Evolutionary conservation across 1,140 invertebrate genomes (phyloP), one percentile per base, ranked within the genome.

Genomic region (Brachionus rotundiformis): DNA sequence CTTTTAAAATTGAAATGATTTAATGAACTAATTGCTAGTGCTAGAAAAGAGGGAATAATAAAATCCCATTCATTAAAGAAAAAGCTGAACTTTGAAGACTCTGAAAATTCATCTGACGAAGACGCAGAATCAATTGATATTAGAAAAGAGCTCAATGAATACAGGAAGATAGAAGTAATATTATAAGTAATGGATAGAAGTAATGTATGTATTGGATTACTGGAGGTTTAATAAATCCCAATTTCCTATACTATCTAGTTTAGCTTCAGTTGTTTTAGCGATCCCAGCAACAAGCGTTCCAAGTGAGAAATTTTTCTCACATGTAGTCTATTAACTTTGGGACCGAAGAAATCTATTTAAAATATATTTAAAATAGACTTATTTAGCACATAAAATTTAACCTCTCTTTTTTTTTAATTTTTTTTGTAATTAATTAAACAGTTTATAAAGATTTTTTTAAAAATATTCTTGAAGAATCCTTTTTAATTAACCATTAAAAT

Each of bases 81-180:
- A 61, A 61, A 61, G 54, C 27, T 29, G 1, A 61, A 61, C 27
- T 61, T 61, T 61, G 54, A 61, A 61, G 23, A 61, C 54, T 61
- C 54, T 27, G 54, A 61, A 27, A 29, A 61, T 61, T 61, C 54
- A 27, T 61, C 6, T 25, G 54, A 59, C 23, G 54, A 61, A 29
- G 54, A 61, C 25, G 54, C 23, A 61, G 54, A 27, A 29, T 61
- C 54, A 61, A 27, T 61, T 27, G 54, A 25, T 29, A 29, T 29
- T 61, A 61, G 13, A 61, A 27, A 25, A 61, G 49, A 54, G 23
- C 49, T 54, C 4, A 54, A 54, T 54, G 54, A 61, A 29, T 29
- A 27, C 23, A 29, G 27, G 27, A 61, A 61, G 0, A 61, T 61
- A 61, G 27, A 61, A 27, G 1, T 27, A 61, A 25, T 29, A 61